Conservation (phyloP, 2,888 invertebrate genomes). For the Dynastes tityus region DNA sequence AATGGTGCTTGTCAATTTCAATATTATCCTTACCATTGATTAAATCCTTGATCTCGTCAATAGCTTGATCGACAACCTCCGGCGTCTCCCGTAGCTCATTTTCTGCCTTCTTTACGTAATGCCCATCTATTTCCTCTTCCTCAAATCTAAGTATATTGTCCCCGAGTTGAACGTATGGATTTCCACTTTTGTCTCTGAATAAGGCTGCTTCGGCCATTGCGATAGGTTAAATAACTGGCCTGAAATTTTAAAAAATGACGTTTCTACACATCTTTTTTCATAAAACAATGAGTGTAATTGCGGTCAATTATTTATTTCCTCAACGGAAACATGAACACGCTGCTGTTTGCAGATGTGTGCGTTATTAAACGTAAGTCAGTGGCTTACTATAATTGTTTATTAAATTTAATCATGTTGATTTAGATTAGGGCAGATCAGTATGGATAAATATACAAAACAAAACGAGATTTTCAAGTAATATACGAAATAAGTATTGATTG, state of each 20-base stretch:
- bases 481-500: too few species aligned
- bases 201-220: constrained; percentile 29
- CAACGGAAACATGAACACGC: too few species aligned
- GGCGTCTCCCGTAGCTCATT: constrained; percentile 82
- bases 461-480: too few species aligned
- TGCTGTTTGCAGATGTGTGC: too few species aligned
- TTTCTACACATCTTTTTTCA: neutral
- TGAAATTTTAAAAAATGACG: neutral
- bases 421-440: too few species aligned
- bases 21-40: constrained; percentile 73
- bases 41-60: constrained; percentile 73
- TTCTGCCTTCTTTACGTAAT: constrained; percentile 76
- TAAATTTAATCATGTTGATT: too few species aligned
- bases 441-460: too few species aligned
- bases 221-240: neutral
- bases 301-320: too few species aligned
- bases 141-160: constrained; percentile 76
- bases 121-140: constrained; percentile 74
- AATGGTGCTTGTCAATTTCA: too few species aligned
- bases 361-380: too few species aligned
- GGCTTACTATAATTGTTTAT: too few species aligned
- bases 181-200: constrained; percentile 27
- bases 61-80: constrained; percentile 75
- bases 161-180: constrained; percentile 75
- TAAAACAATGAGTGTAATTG: too few species aligned